Base-by-base conservation (phyloP, 2,888 invertebrate genomes). In the Enchytraeus crypticus region DNA sequence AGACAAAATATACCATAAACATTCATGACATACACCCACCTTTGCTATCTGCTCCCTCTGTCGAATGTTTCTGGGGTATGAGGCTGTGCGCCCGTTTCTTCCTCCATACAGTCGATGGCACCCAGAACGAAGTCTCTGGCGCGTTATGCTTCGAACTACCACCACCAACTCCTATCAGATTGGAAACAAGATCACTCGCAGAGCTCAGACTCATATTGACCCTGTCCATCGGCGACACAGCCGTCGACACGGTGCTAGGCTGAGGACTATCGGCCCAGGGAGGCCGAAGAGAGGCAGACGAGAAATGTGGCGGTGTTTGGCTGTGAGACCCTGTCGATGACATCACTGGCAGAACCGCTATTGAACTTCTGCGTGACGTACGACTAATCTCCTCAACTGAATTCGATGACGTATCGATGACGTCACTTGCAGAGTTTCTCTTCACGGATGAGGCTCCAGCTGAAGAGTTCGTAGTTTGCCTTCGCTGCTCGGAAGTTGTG, bases 31-130 rank as follows among this genome's bases (percentile, higher is more conserved):
- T 3, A 23, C 3, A 27, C 21, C 53, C 53, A 32, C 33, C 53
- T 18, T 51, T n/a, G 21, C 11, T 1, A 14, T 0, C 18, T 1
- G 30, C 53, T 1, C 27, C 53, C 29, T 51, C 53, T 0, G 8
- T 4, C 14, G 53, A 51, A 30, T 11, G 34, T 23, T 18, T 54
- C 23, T 73, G 66, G 0, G 74, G 73, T 8, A 74, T 70, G 38
- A 75, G 66, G 61, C 74, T 74, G 66, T 74, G 73, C 0, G 75
- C 74, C 30, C 75, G 57, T 58, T 74, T 75, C 54, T 74, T 66
- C 53, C 72, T 71, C 34, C 71, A 46, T 8, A 75, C 73, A 14
- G 69, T 71, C 18, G 74, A 73, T 4, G 77, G 77, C 1, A 77
- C 77, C 77, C 77, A 77, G 61, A 77, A 77, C 11, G 38, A 38